These are phyloP conservation scores for Zaprionus tsacasi DNA, from an alignment of 1,140 invertebrate genomes.

Conservation along the genomic window DNA sequence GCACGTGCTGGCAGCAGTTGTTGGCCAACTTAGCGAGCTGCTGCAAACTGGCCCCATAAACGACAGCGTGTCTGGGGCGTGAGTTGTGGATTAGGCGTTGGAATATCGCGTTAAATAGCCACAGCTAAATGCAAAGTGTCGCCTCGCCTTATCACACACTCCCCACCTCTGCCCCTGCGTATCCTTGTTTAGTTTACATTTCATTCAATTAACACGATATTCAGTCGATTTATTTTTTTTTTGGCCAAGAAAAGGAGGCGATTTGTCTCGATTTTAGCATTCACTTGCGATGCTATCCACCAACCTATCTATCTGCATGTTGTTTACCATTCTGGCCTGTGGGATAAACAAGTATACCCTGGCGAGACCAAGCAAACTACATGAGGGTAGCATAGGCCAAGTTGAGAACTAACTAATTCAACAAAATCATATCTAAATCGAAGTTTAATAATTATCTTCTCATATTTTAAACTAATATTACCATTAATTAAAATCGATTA, in stretches of 20 bases:
- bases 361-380: background rate
- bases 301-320: background rate
- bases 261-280: constrained; percentile 46
- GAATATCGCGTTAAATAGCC: constrained; percentile 17
- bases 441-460: too few relatives aligned
- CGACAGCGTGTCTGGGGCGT: constrained; percentile 37
- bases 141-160: background rate
- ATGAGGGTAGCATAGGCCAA: background rate
- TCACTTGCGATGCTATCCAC: constrained; percentile 47
- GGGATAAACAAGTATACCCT: constrained; percentile 10
- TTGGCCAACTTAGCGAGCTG: constrained; percentile 18
- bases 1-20: constrained; percentile 32
- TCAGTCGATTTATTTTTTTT: too few relatives aligned
- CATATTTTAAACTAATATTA: too few relatives aligned
- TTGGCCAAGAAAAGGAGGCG: background rate
- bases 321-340: constrained; percentile 33
- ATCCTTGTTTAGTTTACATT: background rate
- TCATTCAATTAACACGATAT: constrained; percentile 50
- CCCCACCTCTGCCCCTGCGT: background rate
- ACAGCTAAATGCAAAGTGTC: constrained; percentile 18
- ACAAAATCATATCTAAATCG: too few relatives aligned
- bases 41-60: constrained; percentile 6
- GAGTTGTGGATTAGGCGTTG: constrained; percentile 40
- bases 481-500: too few relatives aligned
- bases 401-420: too few relatives aligned